Evolutionary conservation across 2,888 invertebrate genomes (phyloP), one percentile per base, ranked within the genome.

Genomic region (Folsomia candida): DNA sequence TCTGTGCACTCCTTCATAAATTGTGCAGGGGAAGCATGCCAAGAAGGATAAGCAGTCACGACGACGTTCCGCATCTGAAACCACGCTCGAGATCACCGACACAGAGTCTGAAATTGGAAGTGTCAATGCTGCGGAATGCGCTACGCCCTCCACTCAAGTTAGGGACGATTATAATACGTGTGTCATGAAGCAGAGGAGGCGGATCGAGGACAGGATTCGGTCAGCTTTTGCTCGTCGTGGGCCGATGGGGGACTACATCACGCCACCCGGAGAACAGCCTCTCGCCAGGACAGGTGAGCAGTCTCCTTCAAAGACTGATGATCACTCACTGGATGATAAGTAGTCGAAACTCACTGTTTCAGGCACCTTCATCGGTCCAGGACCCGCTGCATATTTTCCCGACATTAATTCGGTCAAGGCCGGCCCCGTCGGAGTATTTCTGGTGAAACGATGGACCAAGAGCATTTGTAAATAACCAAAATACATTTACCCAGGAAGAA

Each of bases 331-430:
- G 9, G 20, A 57, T 11, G 14, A 57, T 11, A 57, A 20, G 11
- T 20, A 11, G 20, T 20, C 18, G 14, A 11, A 9, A 47, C 47
- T 9, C 51, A 22, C 51, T 54, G 22, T 20, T 59, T 63, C 27
- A 71, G 73, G 70, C 59, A 58, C 59, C 25, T 51, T 29, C 28
- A 66, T 14, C 29, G 61, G 64, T 2, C 74, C 74, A n/a, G 74
- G 74, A 27, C 74, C 74, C 1, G 74, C 69, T 2, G 71, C 67
- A 6, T 74, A 74, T n/a, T 65, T 68, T 51, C 74, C 74, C 6
- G 57, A 47, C 1, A 26, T 72, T 2, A 70, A 60, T 25, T 51
- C 66, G 2, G 25, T 51, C 2, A 72, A 69, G 22, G 58, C 69
- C 2, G 68, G 66, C 26, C 22, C 67, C 20, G 61, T 62, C n/a